A percentile compares a stretch with the other conserved stretches of the same genome.
Conservation (phyloP, 2,888 invertebrate species). For the Bombylius major region DNA sequence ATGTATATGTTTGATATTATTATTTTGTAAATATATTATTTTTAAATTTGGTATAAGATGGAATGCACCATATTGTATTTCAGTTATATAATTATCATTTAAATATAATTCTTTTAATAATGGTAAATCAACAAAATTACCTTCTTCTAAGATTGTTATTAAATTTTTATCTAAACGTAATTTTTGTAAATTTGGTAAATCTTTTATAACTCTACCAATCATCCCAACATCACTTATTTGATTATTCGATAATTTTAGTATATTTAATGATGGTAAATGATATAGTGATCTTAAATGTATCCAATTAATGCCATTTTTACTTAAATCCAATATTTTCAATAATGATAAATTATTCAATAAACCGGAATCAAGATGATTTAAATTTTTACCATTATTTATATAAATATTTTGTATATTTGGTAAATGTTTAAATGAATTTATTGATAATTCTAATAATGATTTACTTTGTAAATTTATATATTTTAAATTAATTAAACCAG, state of each 20-base stretch:
- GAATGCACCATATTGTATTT: conserved; percentile 69
- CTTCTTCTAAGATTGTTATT: conserved; percentile 59
- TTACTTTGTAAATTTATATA: conserved; percentile 62
- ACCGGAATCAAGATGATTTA: conserved; percentile 59
- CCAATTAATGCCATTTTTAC: conserved; percentile 60
- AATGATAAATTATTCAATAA: conserved; percentile 56
- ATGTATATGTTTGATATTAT: conserved; percentile 61
- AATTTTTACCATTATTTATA: conserved; percentile 53
- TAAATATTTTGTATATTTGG: conserved; percentile 62
- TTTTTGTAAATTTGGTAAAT: conserved; percentile 56
- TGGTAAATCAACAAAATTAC: conserved; percentile 65
- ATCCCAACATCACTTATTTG: conserved; percentile 66
- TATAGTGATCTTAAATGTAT: conserved; percentile 63
- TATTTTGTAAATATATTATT: conserved; percentile 62
- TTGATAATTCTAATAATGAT: conserved; percentile 50
- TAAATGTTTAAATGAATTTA: conserved; percentile 56
- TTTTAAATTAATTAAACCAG: conserved; percentile 54
- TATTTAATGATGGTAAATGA: conserved; percentile 54
- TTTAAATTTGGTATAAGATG: conserved; percentile 61
- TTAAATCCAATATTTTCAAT: conserved; percentile 59
- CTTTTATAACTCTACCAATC: conserved; percentile 64
- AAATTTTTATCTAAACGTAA: conserved; percentile 59
- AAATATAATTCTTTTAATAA: conserved; percentile 53
- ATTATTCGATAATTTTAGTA: conserved; percentile 59
- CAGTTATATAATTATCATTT: conserved; percentile 59